phyloP scores from a whole-genome alignment of 2,113 vertebrate genomes.

The Pygoscelis adeliae region DNA sequence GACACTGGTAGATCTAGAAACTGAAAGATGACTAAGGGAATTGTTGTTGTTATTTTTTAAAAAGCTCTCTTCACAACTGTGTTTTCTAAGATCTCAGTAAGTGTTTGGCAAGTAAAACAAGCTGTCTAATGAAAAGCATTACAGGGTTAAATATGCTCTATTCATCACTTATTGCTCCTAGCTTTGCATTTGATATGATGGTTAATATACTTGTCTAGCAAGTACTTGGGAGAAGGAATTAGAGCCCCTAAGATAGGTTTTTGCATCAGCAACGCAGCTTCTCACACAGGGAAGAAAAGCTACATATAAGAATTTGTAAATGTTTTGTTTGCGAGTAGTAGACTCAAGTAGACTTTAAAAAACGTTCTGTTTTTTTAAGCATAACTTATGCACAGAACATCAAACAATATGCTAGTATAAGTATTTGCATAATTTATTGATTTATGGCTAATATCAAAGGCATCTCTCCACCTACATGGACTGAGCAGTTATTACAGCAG shows the following conservation, averaged over 20 bases:
- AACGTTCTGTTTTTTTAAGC: not conserved
- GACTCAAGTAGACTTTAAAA: not conserved
- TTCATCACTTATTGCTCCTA: slow-evolving; percentile 71
- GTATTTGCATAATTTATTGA: slow-evolving; percentile 42
- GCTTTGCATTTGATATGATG: slow-evolving; percentile 56
- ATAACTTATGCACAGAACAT: not conserved
- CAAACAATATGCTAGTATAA: slow-evolving; percentile 1
- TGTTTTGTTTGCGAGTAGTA: not conserved
- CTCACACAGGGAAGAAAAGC: not conserved
- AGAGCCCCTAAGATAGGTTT: not conserved
- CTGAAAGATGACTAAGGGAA: not conserved
- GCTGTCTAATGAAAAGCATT: not conserved
- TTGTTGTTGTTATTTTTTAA: not conserved
- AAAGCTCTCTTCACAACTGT: not conserved
- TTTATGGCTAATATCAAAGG: slow-evolving; percentile 59
- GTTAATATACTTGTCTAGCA: not conserved
- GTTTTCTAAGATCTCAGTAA: not conserved
- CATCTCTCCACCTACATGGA: not conserved
- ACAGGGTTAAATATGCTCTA: not conserved
- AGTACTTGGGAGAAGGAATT: not conserved
- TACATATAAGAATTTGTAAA: not conserved
- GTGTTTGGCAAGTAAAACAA: slow-evolving; percentile 4
- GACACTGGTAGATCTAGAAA: not conserved
- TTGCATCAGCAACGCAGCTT: not conserved
- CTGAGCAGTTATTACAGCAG: slow-evolving; percentile 38